phyloP scores from a whole-genome alignment of 2,113 vertebrate genomes.

The Trachemys scripta region DNA sequence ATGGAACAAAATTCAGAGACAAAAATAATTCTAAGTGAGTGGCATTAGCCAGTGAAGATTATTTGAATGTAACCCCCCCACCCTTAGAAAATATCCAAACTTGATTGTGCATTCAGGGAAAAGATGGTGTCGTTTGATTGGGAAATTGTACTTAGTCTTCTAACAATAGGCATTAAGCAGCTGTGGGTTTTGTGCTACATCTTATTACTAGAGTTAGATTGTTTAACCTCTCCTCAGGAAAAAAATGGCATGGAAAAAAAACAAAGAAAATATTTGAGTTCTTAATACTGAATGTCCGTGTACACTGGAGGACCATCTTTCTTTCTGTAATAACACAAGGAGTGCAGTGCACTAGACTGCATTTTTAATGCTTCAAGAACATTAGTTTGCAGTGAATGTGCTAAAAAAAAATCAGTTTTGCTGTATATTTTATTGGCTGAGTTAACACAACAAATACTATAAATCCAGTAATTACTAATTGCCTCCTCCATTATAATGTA shows the following conservation, averaged over 20 bases:
- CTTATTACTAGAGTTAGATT: conserved; percentile 8
- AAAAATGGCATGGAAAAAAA: neutral
- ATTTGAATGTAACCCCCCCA: neutral
- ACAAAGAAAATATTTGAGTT: conserved; percentile 41
- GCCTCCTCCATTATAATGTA: conserved; percentile 82
- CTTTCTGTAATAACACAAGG: conserved; percentile 8
- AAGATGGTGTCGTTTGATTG: neutral
- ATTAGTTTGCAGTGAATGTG: conserved; percentile 47
- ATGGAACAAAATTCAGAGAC: neutral
- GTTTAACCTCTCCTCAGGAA: conserved; percentile 19
- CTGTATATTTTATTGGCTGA: conserved; percentile 78
- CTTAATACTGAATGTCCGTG: conserved; percentile 39
- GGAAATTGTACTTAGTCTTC: conserved; percentile 3
- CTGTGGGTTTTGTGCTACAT: neutral
- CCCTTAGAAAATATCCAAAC: neutral
- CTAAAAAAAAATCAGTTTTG: conserved; percentile 50
- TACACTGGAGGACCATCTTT: conserved; percentile 33
- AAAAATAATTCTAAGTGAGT: conserved; percentile 21
- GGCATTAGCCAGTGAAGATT: neutral
- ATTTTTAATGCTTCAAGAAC: conserved; percentile 56
- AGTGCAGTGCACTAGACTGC: neutral
- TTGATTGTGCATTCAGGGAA: neutral
- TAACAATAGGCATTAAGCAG: conserved; percentile 12
- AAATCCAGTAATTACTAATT: conserved; percentile 84
- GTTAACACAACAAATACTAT: conserved; percentile 84